Evolutionary conservation across 2,888 invertebrate genomes (phyloP), one percentile per base, ranked within the genome.

Genomic region (Drosophila multiciliata): DNA sequence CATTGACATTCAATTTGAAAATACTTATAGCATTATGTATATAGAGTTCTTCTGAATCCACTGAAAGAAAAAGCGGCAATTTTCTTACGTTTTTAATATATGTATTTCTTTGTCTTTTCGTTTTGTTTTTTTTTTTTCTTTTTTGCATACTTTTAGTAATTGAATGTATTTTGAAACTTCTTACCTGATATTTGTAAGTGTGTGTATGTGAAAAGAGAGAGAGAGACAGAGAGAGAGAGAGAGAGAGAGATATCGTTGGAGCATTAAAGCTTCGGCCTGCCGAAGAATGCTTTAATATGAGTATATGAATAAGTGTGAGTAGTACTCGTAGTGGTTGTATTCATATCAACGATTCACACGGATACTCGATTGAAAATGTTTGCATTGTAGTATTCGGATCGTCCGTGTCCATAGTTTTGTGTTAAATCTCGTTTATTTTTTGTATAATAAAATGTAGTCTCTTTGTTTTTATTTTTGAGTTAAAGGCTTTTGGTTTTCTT

Each of bases 401-500:
- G 20, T 62, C 23, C 55, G 33, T 71, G 38, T 59, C 53, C 45
- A 40, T 60, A 40, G 70, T 82, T 17, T 49, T 9, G 23, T 23
- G 23, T 23, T 23, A 23, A 23, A 23, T 23, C 23, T 23, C 12
- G 12, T 45, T 45, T 45, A 5, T 45, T 15, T 11, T 38, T 78
- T 88, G 80, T 86, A 89, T 89, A 89, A 74, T 89, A 81, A 87
- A 83, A 78, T 83, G 85, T 84, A 91, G 91, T 91, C 89, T 91
- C 91, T 78, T 68, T 80, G 67, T 82, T 82, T 80, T 69, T 87
- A 78, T 84, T 74, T 75, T 75, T 73, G 69, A 82, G 81, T 82
- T 80, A 88, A 90, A 90, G 88, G 89, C 89, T 86, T 89, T 87
- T 87, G 78, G 84, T 87, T 82, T 72, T 75, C 23, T 36, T 75